Conservation (phyloP, 1,140 invertebrate genomes). For the Procambarus virginalis region DNA sequence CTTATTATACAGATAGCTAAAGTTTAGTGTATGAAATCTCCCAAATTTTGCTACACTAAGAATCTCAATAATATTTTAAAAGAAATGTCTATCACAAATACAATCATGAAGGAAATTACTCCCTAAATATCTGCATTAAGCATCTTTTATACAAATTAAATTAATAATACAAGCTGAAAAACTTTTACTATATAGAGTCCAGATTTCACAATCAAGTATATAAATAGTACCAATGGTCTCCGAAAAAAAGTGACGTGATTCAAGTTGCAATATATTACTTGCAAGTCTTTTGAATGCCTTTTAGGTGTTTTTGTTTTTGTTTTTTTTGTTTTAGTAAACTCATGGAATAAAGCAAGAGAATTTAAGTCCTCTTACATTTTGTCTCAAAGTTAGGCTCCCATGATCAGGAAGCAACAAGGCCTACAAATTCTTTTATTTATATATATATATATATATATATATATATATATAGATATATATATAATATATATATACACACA, state of each 20-base stretch:
- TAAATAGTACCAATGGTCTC: constrained; percentile 1
- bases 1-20: constrained; percentile 4
- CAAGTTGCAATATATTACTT: constrained; percentile 18
- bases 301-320: not conserved
- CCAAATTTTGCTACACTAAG: not conserved
- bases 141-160: not conserved
- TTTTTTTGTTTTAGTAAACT: not conserved
- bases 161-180: constrained; percentile 12
- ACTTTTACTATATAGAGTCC: not conserved
- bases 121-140: not conserved
- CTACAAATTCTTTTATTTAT: not conserved
- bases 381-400: not conserved
- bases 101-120: not conserved
- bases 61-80: not conserved
- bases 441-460: too few relatives aligned
- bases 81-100: constrained; percentile 1
- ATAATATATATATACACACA: too few relatives aligned
- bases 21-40: constrained; percentile 7
- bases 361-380: not conserved
- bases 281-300: not conserved
- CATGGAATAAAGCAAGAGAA: not conserved
- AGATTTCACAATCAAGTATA: not conserved
- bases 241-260: constrained; percentile 33
- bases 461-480: too few relatives aligned
- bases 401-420: not conserved